These are phyloP conservation scores for Staurois parvus DNA, from an alignment of 2,797 vertebrate species.

Conservation along the genomic window DNA sequence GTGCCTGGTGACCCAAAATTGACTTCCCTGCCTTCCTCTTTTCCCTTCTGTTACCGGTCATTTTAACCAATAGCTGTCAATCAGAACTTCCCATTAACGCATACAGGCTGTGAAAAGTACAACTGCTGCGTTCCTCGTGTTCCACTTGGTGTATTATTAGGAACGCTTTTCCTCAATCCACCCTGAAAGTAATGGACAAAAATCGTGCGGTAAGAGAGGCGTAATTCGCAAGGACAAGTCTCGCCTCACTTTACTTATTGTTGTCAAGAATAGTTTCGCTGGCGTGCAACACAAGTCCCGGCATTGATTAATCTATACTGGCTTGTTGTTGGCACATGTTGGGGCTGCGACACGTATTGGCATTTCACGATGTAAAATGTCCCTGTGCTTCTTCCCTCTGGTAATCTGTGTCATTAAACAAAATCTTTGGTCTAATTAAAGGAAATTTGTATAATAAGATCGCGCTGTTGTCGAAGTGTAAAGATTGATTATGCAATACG, in stretches of 20 bases:
- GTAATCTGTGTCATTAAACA: too few relatives aligned
- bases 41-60: too few relatives aligned
- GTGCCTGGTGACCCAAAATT: too few relatives aligned
- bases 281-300: neutral
- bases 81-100: neutral
- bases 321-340: neutral
- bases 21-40: too few relatives aligned
- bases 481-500: too few relatives aligned
- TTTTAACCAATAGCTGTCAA: neutral
- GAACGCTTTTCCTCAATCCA: too few relatives aligned
- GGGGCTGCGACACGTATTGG: neutral
- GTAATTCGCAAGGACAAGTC: neutral
- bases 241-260: slow-evolving; percentile 11
- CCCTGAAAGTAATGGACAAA: neutral
- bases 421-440: too few relatives aligned
- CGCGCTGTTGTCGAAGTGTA: too few relatives aligned
- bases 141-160: too few relatives aligned
- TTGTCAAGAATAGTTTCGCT: neutral
- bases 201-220: neutral
- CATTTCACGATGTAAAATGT: neutral
- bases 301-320: neutral
- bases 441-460: too few relatives aligned
- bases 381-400: neutral
- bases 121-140: neutral
- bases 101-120: too few relatives aligned